Conservation (phyloP, 2,797 vertebrate species). For the Pachyuromys duprasi region DNA sequence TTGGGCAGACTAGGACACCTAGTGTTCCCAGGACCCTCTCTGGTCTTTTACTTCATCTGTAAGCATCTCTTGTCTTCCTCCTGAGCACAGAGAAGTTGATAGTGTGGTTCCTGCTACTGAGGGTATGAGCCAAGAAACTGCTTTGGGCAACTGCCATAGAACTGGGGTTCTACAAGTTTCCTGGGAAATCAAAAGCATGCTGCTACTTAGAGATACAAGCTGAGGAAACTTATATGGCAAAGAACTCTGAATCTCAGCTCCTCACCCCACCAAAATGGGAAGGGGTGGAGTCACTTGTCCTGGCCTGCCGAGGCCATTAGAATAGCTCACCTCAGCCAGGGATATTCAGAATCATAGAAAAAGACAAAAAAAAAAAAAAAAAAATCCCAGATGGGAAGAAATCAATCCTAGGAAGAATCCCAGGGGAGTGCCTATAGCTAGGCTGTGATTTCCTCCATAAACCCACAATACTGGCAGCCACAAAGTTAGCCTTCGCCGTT, state of each 20-base stretch:
- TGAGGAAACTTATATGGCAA: neutral
- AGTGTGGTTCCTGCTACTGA: neutral
- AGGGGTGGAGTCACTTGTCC: neutral
- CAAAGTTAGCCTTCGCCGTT: neutral
- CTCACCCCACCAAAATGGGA: neutral
- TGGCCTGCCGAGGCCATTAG: neutral
- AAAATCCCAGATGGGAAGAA: slow-evolving; percentile 20
- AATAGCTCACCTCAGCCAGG: slow-evolving; percentile 12
- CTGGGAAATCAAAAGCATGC: neutral
- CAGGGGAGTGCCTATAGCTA: neutral
- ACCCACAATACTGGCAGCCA: neutral
- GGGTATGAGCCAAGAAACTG: neutral
- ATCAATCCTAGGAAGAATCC: slow-evolving; percentile 46
- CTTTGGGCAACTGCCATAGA: neutral
- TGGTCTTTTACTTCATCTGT: neutral
- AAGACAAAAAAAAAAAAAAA: neutral
- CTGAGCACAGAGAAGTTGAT: neutral
- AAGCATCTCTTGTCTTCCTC: neutral
- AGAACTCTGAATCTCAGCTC: neutral
- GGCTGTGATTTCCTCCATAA: neutral
- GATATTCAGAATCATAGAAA: slow-evolving; percentile 35
- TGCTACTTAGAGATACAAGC: neutral
- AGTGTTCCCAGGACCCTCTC: neutral
- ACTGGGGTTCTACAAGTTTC: neutral
- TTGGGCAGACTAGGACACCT: neutral